These are phyloP conservation scores for Drosophila repleta DNA, from an alignment of 1,140 invertebrate genomes.

Conservation along the genomic window DNA sequence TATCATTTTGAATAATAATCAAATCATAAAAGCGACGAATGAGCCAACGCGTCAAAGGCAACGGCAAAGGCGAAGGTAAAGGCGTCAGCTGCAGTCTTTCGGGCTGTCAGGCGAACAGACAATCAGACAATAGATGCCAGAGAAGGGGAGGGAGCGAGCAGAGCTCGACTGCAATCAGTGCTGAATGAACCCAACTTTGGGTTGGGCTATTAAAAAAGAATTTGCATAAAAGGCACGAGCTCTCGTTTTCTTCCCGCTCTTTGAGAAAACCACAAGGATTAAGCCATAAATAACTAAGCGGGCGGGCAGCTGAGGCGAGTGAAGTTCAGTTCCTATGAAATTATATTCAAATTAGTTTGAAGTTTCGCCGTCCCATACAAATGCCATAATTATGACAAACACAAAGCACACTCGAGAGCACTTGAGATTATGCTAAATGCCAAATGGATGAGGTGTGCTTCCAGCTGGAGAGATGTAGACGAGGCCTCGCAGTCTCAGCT, in stretches of 20 bases:
- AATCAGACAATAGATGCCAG: constrained; percentile 48
- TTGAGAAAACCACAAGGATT: constrained; percentile 63
- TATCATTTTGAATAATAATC: constrained; percentile 82
- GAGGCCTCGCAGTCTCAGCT: neutral
- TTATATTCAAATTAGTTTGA: constrained; percentile 83
- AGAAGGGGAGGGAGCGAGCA: neutral
- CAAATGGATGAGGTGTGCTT: constrained; percentile 50
- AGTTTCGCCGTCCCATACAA: constrained; percentile 63
- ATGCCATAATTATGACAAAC: constrained; percentile 69
- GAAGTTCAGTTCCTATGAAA: constrained; percentile 68
- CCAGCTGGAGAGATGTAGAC: constrained; percentile 8
- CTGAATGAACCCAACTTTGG: constrained; percentile 21
- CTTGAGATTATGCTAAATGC: constrained; percentile 77
- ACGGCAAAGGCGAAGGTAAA: too few species aligned
- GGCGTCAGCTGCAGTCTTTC: constrained; percentile 31
- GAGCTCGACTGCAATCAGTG: constrained; percentile 59
- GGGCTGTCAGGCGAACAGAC: constrained; percentile 39
- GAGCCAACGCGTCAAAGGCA: constrained; percentile 38
- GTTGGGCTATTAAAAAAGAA: constrained; percentile 77
- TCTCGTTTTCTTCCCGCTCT: neutral
- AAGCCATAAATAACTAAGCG: constrained; percentile 71
- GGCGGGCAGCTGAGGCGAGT: neutral
- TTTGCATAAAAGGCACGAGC: constrained; percentile 71
- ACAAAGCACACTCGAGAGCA: constrained; percentile 53
- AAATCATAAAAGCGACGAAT: constrained; percentile 72